Percentiles rank a stretch among this genome's conserved stretches.
Conservation (phyloP, 2,797 vertebrate species). For the Xerus rutilus region DNA sequence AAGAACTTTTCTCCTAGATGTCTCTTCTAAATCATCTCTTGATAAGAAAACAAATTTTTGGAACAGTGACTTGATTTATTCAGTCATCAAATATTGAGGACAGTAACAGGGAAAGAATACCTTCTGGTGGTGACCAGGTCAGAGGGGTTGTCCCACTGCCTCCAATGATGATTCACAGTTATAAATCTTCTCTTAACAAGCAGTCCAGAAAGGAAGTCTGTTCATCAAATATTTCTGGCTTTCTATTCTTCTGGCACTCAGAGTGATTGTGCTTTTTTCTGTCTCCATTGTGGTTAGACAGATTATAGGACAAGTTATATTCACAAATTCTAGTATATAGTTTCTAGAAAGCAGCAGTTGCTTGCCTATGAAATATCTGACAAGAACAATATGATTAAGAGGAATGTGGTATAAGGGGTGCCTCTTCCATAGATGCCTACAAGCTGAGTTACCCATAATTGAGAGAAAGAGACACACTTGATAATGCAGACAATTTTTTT, state of each 20-base stretch:
- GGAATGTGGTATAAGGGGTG: neutral
- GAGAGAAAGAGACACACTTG: neutral
- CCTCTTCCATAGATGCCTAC: neutral
- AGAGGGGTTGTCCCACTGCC: neutral
- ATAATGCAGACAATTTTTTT: neutral
- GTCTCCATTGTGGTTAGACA: neutral
- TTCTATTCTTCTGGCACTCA: neutral
- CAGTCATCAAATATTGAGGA: neutral
- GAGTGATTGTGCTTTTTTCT: neutral
- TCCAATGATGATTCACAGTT: neutral
- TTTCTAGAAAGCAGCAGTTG: neutral
- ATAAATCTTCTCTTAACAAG: neutral
- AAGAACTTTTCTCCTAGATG: neutral
- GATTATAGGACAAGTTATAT: neutral
- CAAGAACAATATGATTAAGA: neutral
- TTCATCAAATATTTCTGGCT: neutral
- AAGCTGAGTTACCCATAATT: neutral
- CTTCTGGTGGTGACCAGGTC: accelerated
- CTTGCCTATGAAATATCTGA: neutral
- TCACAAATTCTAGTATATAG: neutral
- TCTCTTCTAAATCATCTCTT: conserved; percentile 7
- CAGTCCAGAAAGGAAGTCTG: neutral
- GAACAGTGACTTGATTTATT: neutral
- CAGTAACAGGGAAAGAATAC: neutral
- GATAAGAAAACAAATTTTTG: neutral